These are phyloP conservation scores for Pimephales promelas DNA, from an alignment of 2,113 vertebrate genomes.

Conservation along the genomic window DNA sequence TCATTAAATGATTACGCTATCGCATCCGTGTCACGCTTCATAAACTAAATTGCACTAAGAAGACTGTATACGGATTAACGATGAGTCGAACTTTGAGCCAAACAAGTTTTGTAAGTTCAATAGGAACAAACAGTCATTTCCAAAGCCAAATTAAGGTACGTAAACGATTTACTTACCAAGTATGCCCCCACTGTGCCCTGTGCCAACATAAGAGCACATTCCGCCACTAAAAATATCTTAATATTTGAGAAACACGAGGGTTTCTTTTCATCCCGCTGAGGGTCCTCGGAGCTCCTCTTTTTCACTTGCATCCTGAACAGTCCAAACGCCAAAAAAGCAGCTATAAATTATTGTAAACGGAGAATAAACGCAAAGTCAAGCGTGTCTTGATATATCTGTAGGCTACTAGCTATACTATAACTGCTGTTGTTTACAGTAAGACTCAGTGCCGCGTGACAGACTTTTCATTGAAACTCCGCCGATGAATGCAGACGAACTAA, in stretches of 20 bases:
- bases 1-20: background rate
- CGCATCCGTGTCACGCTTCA: slow-evolving; percentile 2
- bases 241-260: slow-evolving; percentile 92
- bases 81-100: slow-evolving; percentile 2
- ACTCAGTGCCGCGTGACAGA: slow-evolving; percentile 47
- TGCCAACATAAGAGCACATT: slow-evolving; percentile 96
- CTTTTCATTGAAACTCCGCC: slow-evolving; percentile 63
- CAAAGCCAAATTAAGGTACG: background rate
- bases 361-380: slow-evolving; percentile 50
- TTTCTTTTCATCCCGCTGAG: slow-evolving; percentile 76
- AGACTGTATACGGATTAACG: background rate
- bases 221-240: slow-evolving; percentile 94
- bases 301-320: slow-evolving; percentile 81
- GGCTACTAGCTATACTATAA: background rate
- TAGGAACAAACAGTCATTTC: background rate
- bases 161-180: slow-evolving; percentile 84
- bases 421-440: slow-evolving; percentile 55
- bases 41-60: background rate
- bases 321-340: slow-evolving; percentile 58
- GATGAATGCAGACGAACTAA: slow-evolving; percentile 57
- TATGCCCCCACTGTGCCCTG: slow-evolving; percentile 97
- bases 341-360: slow-evolving; percentile 40
- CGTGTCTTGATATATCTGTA: slow-evolving; percentile 3
- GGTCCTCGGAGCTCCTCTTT: slow-evolving; percentile 76
- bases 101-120: background rate